Evolutionary conservation across 1,140 invertebrate species (phyloP).

Genomic region (Caerostris extrusa): DNA sequence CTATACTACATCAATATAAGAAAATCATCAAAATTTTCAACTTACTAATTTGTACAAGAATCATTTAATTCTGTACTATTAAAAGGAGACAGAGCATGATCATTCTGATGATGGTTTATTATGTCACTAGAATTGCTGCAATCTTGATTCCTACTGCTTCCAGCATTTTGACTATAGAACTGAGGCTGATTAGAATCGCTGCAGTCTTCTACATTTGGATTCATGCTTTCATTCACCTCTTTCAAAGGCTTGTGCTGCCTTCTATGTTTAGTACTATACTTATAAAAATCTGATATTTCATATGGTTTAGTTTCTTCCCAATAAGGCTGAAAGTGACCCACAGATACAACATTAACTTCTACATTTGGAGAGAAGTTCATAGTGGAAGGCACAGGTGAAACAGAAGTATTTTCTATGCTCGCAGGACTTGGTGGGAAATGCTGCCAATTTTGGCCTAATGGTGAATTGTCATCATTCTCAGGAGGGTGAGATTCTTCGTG

Average conservation of each 20-base stretch:
- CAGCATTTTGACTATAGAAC: not conserved
- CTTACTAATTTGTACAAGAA: slow-evolving; percentile 49
- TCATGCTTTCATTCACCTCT: not conserved
- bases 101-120: not conserved
- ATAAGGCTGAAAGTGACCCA: slow-evolving; percentile 94
- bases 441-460: slow-evolving; percentile 29
- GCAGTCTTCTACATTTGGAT: not conserved
- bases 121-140: not conserved
- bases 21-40: not conserved
- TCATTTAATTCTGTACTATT: not conserved
- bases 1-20: too few relatives aligned
- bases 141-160: not conserved
- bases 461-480: not conserved
- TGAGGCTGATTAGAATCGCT: not conserved
- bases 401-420: not conserved
- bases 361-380: slow-evolving; percentile 62
- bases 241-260: slow-evolving; percentile 81
- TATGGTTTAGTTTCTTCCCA: slow-evolving; percentile 96
- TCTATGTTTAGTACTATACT: slow-evolving; percentile 95
- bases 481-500: not conserved
- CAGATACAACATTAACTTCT: slow-evolving; percentile 88
- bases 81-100: slow-evolving; percentile 51
- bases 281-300: slow-evolving; percentile 98
- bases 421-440: not conserved
- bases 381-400: slow-evolving; percentile 46